These are phyloP conservation scores for Clarias laeviceps DNA, from an alignment of 2,797 vertebrate genomes.

Conservation along the genomic window DNA sequence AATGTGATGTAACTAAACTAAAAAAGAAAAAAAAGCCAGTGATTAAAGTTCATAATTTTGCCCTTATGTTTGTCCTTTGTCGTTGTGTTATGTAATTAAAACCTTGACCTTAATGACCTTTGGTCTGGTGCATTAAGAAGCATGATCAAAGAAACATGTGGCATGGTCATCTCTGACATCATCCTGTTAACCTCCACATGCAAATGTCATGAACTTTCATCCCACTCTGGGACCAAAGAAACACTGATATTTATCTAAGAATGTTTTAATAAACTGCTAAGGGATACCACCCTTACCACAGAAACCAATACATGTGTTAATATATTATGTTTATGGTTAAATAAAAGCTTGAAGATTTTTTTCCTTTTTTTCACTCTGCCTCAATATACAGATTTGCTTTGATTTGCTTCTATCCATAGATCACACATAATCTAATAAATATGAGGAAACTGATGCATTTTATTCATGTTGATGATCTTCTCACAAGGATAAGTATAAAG, in stretches of 20 bases:
- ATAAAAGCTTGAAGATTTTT: neutral
- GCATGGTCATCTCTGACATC: slow-evolving; percentile 43
- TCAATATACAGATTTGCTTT: neutral
- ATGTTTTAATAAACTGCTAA: slow-evolving; percentile 5
- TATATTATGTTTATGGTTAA: neutral
- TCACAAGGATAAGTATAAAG: neutral
- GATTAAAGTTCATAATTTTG: neutral
- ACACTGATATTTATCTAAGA: neutral
- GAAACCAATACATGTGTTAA: neutral
- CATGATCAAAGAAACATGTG: slow-evolving; percentile 42
- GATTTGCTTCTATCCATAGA: neutral
- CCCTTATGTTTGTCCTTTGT: neutral
- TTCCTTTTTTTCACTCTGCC: neutral
- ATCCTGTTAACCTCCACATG: slow-evolving; percentile 45
- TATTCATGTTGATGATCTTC: neutral
- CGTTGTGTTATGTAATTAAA: neutral
- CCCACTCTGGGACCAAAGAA: slow-evolving; percentile 4
- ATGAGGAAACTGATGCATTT: neutral
- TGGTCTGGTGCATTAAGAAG: slow-evolving; percentile 17
- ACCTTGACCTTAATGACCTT: slow-evolving; percentile 40
- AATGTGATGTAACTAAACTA: neutral
- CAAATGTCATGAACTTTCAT: slow-evolving; percentile 52
- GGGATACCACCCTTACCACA: neutral
- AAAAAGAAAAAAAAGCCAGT: neutral
- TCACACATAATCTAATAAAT: neutral